Evolutionary conservation across 2,113 vertebrate genomes (phyloP).

Genomic region (Castor canadensis): DNA sequence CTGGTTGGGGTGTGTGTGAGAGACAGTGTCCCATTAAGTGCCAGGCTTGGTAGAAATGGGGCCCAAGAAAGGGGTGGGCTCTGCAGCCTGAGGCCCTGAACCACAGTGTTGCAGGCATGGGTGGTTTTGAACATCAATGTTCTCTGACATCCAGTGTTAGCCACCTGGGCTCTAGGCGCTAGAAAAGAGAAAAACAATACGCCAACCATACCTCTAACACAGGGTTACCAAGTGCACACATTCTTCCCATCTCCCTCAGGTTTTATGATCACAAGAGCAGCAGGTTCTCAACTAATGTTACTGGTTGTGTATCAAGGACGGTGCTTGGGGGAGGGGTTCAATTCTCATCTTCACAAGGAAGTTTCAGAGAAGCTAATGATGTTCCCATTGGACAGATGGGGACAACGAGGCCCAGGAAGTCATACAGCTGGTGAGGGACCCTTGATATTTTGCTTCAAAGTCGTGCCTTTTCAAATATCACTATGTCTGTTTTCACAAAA

Average conservation of each 20-base stretch:
- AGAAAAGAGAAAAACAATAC: not conserved
- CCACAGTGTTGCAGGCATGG: not conserved
- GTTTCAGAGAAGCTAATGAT: not conserved
- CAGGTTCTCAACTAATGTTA: not conserved
- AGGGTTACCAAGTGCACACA: too few relatives aligned
- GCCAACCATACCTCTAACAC: accelerated
- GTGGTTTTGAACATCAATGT: not conserved
- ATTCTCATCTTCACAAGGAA: not conserved
- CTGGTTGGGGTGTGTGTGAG: not conserved
- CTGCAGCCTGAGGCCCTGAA: not conserved
- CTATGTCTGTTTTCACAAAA: not conserved
- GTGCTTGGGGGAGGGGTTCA: not conserved
- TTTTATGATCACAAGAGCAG: accelerated
- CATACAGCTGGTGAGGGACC: not conserved
- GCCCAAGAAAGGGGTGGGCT: not conserved
- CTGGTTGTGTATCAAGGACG: not conserved
- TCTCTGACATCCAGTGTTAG: not conserved
- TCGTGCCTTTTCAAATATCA: not conserved
- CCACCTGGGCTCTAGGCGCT: not conserved
- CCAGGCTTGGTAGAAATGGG: not conserved
- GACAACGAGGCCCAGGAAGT: not conserved
- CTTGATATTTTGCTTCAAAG: not conserved
- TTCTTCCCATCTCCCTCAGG: not conserved
- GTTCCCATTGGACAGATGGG: not conserved
- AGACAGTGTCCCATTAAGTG: not conserved